phyloP scores from a whole-genome alignment of 2,113 vertebrate genomes.

The Taxidea taxus region DNA sequence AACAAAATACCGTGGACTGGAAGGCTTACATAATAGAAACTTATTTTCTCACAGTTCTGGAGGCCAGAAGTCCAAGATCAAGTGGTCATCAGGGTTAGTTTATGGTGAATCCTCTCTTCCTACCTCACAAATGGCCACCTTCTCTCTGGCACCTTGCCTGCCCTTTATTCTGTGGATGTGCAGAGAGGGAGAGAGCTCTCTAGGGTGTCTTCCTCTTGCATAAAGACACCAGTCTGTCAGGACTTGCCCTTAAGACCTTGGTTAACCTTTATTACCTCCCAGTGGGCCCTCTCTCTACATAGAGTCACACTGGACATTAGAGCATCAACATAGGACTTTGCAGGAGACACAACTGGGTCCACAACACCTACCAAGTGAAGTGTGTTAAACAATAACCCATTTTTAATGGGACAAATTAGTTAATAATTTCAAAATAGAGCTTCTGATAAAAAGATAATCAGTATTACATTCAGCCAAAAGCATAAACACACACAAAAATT shows the following conservation, averaged over 20 bases:
- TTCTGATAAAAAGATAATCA: conserved; percentile 4
- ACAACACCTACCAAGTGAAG: neutral
- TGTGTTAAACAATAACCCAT: neutral
- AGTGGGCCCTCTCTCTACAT: neutral
- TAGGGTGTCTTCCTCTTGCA: neutral
- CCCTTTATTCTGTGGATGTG: neutral
- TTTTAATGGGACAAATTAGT: conserved; percentile 10
- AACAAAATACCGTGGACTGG: neutral
- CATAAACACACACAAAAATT: neutral
- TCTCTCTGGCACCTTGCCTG: neutral
- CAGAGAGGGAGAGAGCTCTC: neutral
- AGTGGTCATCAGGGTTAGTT: neutral
- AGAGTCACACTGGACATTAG: neutral
- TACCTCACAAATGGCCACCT: neutral
- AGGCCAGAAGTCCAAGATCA: neutral
- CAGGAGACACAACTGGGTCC: neutral
- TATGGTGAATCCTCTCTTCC: neutral
- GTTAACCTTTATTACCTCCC: neutral
- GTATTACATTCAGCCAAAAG: neutral
- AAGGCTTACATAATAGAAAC: neutral
- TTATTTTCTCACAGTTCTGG: neutral
- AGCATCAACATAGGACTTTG: neutral
- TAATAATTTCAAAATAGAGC: neutral
- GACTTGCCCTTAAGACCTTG: neutral
- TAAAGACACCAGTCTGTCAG: neutral